A percentile compares a stretch with the other conserved stretches of the same genome.
Conservation (phyloP, 2,113 vertebrate species). For the Dasyprocta punctata region DNA sequence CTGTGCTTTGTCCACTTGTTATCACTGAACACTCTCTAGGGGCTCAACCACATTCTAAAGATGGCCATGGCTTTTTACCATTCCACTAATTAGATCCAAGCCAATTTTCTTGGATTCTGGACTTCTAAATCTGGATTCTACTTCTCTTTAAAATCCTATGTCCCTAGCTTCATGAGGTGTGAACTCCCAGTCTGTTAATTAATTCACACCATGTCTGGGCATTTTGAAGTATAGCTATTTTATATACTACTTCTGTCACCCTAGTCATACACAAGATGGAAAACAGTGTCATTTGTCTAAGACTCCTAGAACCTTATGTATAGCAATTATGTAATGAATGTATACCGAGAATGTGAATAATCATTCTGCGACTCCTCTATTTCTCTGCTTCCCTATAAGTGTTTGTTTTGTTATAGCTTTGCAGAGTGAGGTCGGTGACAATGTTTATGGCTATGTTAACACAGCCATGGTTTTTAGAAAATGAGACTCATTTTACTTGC, state of each 20-base stretch:
- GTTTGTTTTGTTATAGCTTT: not conserved
- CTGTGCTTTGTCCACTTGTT: not conserved
- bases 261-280: not conserved
- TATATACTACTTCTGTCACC: not conserved
- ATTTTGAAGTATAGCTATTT: not conserved
- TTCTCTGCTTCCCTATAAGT: not conserved
- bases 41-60: not conserved
- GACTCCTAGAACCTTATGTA: not conserved
- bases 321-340: not conserved
- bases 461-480: not conserved
- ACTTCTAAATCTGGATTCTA: not conserved
- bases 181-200: not conserved
- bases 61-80: not conserved
- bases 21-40: not conserved
- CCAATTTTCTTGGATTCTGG: not conserved
- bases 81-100: not conserved
- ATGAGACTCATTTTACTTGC: not conserved
- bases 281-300: not conserved
- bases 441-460: not conserved
- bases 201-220: not conserved
- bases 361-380: not conserved
- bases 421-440: not conserved
- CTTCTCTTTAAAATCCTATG: not conserved
- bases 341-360: not conserved
- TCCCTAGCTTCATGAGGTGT: not conserved